Base-by-base conservation (phyloP, 2,888 invertebrate species). In the Agrotis exclamationis region DNA sequence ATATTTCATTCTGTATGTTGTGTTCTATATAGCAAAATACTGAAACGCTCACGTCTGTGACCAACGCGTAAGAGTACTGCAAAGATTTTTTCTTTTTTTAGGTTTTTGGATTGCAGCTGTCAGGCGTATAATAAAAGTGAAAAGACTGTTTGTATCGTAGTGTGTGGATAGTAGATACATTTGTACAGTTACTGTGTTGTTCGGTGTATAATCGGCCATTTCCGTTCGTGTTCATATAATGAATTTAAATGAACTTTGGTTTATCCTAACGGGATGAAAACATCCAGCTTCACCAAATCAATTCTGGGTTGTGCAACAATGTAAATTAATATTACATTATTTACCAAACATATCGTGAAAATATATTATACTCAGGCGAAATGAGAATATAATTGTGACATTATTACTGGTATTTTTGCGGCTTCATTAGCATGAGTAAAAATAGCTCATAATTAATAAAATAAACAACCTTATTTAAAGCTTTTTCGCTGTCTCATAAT, bases 221-320 rank as follows among this genome's bases (percentile, higher is more conserved):
- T 67, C 22, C n/a, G 76, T 53, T 13, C 24, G 39, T 28, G 13
- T 57, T 53, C 51, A 28, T 47, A 20, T 22, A 51, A 24, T 39
- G 57, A 20, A 47, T 64, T 57, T 72, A 7, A 66, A 66, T 75
- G 24, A 75, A 56, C 48, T 63, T 71, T 70, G 48, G 33, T 70
- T 58, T 54, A 71, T 56, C 20, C 45, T 22, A 48, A 51, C 20
- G 59, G 5, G 28, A 70, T 51, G 51, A 58, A 65, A 58, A 75
- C 39, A 67, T 16, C 13, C n/a, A 20, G 28, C 18, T 28, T 53
- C 1, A 51, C 18, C 14, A 48, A 63, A 70, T 63, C 50, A 45
- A 50, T 76, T 63, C 0, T 33, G 48, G 48, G 50, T 28, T 5
- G 20, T 24, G 48, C 63, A 45, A 45, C n/a, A 24, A 39, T 20